Percentiles rank a stretch among this genome's conserved stretches.
Conservation (phyloP, 2,888 invertebrate species). For the Lomographa bimaculata region DNA sequence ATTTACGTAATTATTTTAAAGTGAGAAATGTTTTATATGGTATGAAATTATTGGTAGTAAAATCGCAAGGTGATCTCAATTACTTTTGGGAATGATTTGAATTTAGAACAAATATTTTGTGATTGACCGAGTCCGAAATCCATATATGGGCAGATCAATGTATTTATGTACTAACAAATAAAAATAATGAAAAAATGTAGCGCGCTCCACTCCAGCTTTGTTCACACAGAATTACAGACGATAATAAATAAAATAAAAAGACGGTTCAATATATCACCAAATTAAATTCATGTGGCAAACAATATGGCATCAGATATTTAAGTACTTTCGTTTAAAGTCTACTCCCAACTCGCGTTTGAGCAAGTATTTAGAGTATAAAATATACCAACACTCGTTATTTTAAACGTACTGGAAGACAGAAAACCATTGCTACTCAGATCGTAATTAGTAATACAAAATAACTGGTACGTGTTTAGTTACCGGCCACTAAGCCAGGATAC, state of each 20-base stretch:
- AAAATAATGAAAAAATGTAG: slow-evolving; percentile 46
- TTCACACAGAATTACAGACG: slow-evolving; percentile 64
- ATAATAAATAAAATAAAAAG: slow-evolving; percentile 71
- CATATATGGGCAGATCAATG: no score
- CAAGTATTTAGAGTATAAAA: slow-evolving; percentile 41
- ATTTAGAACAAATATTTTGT: no score
- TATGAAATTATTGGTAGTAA: no score
- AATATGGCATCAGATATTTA: slow-evolving; percentile 81
- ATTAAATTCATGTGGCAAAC: slow-evolving; percentile 79
- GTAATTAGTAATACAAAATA: slow-evolving; percentile 55
- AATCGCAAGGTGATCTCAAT: no score
- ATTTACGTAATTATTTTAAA: no score
- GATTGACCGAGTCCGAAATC: no score
- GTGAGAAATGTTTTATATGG: no score
- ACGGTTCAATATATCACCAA: slow-evolving; percentile 77
- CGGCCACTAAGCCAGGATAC: slow-evolving; percentile 65
- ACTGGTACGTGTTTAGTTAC: slow-evolving; percentile 52
- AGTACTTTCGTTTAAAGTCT: slow-evolving; percentile 71
- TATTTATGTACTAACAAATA: slow-evolving; percentile 52
- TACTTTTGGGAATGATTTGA: no score
- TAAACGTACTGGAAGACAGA: slow-evolving; percentile 77
- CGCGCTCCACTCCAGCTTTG: slow-evolving; percentile 55
- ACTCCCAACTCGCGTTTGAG: slow-evolving; percentile 40
- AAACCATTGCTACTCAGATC: slow-evolving; percentile 79
- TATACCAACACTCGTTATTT: slow-evolving; percentile 45